These are phyloP conservation scores for Machimus rusticus DNA, from an alignment of 2,888 invertebrate genomes.

Conservation along the genomic window DNA sequence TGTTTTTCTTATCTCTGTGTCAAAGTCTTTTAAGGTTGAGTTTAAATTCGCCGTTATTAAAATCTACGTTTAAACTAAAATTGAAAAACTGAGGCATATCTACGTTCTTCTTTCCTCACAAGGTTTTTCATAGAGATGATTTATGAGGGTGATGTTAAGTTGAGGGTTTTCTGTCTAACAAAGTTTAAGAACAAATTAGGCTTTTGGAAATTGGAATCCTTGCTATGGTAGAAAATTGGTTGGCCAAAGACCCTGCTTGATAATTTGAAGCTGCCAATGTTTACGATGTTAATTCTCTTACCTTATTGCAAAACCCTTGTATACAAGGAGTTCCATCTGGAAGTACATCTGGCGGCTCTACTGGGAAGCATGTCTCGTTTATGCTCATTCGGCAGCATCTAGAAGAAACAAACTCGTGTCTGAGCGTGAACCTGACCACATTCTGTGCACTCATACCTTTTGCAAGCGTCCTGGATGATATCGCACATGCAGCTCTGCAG, in stretches of 20 bases:
- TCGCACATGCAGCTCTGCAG: constrained; percentile 97
- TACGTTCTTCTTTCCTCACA: too few species aligned
- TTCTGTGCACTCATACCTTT: constrained; percentile 64
- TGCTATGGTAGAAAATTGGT: too few species aligned
- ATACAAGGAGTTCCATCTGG: constrained; percentile 96
- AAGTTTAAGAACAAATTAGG: not conserved
- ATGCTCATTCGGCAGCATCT: constrained; percentile 88
- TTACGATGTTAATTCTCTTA: constrained; percentile 55
- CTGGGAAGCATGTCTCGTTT: constrained; percentile 91
- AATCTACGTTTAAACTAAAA: too few species aligned
- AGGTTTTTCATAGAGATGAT: not conserved
- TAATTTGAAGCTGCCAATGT: not conserved
- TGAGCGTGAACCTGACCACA: not conserved
- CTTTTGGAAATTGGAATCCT: not conserved
- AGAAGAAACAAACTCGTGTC: not conserved
- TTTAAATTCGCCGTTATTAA: too few species aligned
- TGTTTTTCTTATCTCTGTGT: too few species aligned
- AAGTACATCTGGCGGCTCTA: constrained; percentile 86
- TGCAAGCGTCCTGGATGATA: constrained; percentile 90
- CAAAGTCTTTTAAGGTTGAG: too few species aligned
- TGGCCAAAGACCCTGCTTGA: not conserved
- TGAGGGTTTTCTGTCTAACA: not conserved
- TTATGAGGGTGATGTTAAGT: not conserved
- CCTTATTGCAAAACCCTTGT: constrained; percentile 95
- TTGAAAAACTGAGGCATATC: too few species aligned